Evolutionary conservation across 2,113 vertebrate species (phyloP).

Genomic region (Typhlomys cinereus): DNA sequence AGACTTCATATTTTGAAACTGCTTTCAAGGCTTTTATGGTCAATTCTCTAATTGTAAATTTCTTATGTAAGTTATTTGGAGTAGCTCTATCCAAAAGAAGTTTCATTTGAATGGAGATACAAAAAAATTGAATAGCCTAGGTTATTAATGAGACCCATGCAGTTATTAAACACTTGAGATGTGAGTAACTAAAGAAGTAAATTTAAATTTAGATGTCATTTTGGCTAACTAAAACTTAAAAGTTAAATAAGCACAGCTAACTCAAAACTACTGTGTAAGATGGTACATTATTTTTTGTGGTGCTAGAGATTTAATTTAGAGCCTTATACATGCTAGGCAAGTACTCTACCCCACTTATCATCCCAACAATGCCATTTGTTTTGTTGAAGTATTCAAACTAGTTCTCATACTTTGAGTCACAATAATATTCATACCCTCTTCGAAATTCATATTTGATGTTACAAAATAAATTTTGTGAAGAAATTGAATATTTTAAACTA

Average conservation of each 20-base stretch:
- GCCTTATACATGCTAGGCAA: not conserved
- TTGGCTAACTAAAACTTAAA: slow-evolving; percentile 36
- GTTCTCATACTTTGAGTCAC: slow-evolving; percentile 13
- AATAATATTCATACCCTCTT: not conserved
- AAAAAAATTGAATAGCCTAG: not conserved
- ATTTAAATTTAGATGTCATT: slow-evolving; percentile 33
- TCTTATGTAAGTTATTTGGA: slow-evolving; percentile 4
- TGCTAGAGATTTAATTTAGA: not conserved
- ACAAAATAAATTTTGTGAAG: slow-evolving; percentile 36
- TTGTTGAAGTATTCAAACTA: not conserved
- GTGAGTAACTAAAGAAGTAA: slow-evolving; percentile 11
- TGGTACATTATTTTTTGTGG: not conserved
- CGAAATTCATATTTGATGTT: not conserved
- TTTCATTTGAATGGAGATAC: not conserved
- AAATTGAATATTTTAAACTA: slow-evolving; percentile 47
- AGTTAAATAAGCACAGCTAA: not conserved
- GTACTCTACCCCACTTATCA: not conserved
- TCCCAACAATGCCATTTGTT: not conserved
- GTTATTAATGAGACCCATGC: not conserved
- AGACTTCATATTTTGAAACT: not conserved
- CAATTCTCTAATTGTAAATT: not conserved
- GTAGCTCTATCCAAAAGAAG: not conserved
- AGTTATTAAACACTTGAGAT: not conserved
- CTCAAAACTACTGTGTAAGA: not conserved
- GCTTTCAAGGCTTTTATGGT: not conserved